Evolutionary conservation across 2,113 vertebrate genomes (phyloP), one percentile per base, ranked within the genome.

Genomic region (Hippocampus abdominalis): DNA sequence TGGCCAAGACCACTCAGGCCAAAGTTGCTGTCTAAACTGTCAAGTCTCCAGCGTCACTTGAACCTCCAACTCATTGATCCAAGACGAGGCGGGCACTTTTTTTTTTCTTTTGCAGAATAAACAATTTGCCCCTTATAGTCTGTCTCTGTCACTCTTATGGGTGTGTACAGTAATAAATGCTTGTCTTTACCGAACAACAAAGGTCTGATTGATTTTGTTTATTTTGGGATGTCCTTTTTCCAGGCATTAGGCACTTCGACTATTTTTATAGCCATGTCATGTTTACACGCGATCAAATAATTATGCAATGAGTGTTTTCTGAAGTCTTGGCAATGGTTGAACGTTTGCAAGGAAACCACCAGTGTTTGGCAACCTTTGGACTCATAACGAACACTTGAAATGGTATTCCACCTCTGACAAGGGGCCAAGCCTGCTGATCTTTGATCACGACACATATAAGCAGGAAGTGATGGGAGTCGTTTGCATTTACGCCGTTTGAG

Each of bases 1-100:
- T 98, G 54, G 93, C 96, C 10, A 96, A 93, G 86, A 78, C 76
- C 0, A 89, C 87, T 7, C 94, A 92, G 8, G 90, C 92, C 21
- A 79, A 75, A 9, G 87, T 90, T 25, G 66, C 80, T 13, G 80
- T 20, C 11, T 93, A 80, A 87, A 80, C 64, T 32, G 46, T 69
- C 48, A 1, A 21, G 62, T 73, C 73, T 83, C 70, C 65, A 70
- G 48, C 71, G 49, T 72, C 27, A 4, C 69, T 83, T 71, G 53
- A 59, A 60, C 36, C 68, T 59, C 32, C 0, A 32, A 78, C 78
- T 76, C 68, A 49, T 60, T 59, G 72, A 76, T 70, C 72, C 72
- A 54, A 68, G 72, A 85, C 25, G 69, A 90, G 82, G 76, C 69
- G 16, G 32, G 71, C 60, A 71, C 53, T 49, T 18, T 49, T 71